phyloP scores from a whole-genome alignment of 2,888 invertebrate species.

The Drosophila sordidapex region DNA sequence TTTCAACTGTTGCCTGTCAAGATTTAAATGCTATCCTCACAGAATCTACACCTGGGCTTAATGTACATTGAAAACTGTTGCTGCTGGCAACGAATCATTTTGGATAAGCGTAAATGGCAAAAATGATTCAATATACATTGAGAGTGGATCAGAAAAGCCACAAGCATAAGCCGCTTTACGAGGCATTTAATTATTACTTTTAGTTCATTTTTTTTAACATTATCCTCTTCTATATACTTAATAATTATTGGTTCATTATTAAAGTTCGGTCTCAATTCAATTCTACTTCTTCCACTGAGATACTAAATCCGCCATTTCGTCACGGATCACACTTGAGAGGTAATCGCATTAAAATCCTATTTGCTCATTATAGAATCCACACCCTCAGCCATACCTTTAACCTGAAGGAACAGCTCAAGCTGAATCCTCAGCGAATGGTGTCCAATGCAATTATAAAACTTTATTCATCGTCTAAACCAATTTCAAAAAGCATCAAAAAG shows the following conservation, averaged over 20 bases:
- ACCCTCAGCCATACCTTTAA: not conserved
- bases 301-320: too few relatives aligned
- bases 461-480: conserved; percentile 39
- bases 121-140: not conserved
- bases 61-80: conserved; percentile 11
- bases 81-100: conserved; percentile 9
- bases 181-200: not conserved
- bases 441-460: conserved; percentile 54
- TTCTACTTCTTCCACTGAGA: not conserved
- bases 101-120: conserved; percentile 5
- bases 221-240: not conserved
- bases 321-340: not conserved
- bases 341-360: conserved; percentile 1
- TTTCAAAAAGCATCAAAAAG: conserved; percentile 39
- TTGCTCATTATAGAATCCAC: not conserved
- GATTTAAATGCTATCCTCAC: conserved; percentile 11
- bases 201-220: not conserved
- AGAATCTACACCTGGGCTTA: conserved; percentile 13
- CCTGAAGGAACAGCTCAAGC: not conserved
- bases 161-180: not conserved
- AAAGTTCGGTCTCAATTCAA: not conserved
- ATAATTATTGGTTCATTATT: not conserved
- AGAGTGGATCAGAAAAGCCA: not conserved
- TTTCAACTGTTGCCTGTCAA: conserved; percentile 54
- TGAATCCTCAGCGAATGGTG: not conserved